Conservation (phyloP, 1,140 invertebrate species). For the Pogonus chalceus region DNA sequence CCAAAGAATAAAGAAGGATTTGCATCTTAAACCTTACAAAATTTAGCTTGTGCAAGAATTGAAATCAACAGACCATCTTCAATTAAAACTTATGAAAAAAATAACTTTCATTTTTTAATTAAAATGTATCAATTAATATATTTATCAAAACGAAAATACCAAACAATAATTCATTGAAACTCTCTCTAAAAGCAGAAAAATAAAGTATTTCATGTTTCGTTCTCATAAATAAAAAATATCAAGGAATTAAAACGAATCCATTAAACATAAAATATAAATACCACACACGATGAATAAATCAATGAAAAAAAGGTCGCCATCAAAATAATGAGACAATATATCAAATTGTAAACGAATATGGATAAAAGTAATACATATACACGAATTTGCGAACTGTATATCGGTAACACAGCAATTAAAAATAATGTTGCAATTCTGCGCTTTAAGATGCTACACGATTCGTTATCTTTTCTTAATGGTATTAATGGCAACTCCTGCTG, state of each 20-base stretch:
- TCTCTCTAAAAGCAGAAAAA: no score
- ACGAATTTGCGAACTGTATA: not conserved
- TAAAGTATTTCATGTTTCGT: not conserved
- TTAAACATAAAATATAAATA: not conserved
- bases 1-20: no score
- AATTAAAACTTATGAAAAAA: no score
- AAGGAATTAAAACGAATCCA: not conserved
- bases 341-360: constrained; percentile 1
- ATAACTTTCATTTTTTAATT: no score
- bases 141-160: no score
- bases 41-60: no score
- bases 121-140: no score
- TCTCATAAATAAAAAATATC: not conserved
- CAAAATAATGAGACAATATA: constrained; percentile 4
- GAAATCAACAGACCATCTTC: no score
- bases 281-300: not conserved
- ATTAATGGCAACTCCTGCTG: not conserved
- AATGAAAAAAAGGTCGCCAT: not conserved
- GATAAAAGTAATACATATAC: not conserved
- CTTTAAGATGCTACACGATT: not conserved
- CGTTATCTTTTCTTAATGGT: constrained; percentile 4
- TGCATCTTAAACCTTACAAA: no score
- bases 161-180: no score
- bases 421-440: not conserved
- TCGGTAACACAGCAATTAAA: not conserved